Conservation (phyloP, 2,113 vertebrate genomes). For the Sturnira hondurensis region DNA sequence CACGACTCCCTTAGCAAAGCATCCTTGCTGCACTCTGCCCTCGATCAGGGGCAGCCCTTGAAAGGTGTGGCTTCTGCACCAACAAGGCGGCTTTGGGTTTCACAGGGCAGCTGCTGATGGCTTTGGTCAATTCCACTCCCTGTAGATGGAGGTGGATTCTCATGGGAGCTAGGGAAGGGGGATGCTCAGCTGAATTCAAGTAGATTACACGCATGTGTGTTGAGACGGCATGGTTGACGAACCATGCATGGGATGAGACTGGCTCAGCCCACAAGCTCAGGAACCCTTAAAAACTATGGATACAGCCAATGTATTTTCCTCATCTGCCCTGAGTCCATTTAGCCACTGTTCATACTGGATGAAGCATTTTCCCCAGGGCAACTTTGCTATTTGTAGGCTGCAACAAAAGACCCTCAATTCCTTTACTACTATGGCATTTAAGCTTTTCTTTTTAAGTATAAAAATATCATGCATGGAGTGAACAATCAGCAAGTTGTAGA, state of each 20-base stretch:
- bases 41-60: no score
- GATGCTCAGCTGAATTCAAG: neutral
- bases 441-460: neutral
- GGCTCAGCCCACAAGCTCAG: neutral
- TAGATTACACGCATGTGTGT: neutral
- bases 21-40: neutral
- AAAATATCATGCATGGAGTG: neutral
- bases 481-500: neutral
- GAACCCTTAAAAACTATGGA: neutral
- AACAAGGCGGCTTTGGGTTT: neutral
- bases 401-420: neutral
- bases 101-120: neutral
- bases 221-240: neutral
- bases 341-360: neutral
- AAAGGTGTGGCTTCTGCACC: neutral
- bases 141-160: neutral
- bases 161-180: accelerated
- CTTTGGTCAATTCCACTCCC: neutral
- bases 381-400: neutral
- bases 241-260: neutral
- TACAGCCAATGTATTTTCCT: neutral
- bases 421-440: neutral
- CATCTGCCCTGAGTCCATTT: neutral
- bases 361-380: neutral
- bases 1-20: neutral